Evolutionary conservation across 1,140 invertebrate genomes (phyloP), one percentile per base, ranked within the genome.

Genomic region (Plodia interpunctella): DNA sequence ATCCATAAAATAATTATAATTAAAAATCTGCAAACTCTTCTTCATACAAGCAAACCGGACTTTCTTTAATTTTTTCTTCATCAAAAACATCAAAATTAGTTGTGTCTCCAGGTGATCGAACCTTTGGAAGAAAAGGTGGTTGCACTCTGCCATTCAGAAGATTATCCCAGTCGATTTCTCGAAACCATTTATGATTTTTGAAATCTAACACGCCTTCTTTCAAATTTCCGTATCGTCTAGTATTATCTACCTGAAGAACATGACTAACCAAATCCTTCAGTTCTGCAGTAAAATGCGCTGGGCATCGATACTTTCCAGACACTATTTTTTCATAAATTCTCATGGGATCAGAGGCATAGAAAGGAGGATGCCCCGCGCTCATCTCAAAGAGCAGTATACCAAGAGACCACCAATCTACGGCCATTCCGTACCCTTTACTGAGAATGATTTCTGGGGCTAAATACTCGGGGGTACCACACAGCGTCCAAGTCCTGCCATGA

Each of bases 381-480:
- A 97, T 96, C 84, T 97, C 96, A 83, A 93, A 97, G 0, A 97
- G 81, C 1, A 98, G 89, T 0, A 98, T 94, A 0, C 97, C 97
- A 20, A 97, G 92, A 4, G 97, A 96, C 97, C 97, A 98, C 97
- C 97, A 98, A 74, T 99, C 98, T 0, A 98, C 97, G 5, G 97
- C 94, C 79, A 96, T 96, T 54, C 97, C 97, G 88, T 99, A 99
- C 0, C 97, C 97, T 85, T 98, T 98, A 68, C 95, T 97, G 38
- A 98, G 90, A 70, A 99, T 98, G 21, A 99, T 96, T 90, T 99
- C 98, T 0, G 98, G 97, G 0, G 97, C 97, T 28, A 99, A 86
- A 89, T 99, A 99, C 85, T 99, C 97, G 0, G 98, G 98, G 0
- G 98, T 99, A 0, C 98, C 98, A 90, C 98, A 99, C 5, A 99